Evolutionary conservation across 2,797 vertebrate genomes (phyloP), one percentile per base, ranked within the genome.

Genomic region (Lepidocolaptes lacrymiger): DNA sequence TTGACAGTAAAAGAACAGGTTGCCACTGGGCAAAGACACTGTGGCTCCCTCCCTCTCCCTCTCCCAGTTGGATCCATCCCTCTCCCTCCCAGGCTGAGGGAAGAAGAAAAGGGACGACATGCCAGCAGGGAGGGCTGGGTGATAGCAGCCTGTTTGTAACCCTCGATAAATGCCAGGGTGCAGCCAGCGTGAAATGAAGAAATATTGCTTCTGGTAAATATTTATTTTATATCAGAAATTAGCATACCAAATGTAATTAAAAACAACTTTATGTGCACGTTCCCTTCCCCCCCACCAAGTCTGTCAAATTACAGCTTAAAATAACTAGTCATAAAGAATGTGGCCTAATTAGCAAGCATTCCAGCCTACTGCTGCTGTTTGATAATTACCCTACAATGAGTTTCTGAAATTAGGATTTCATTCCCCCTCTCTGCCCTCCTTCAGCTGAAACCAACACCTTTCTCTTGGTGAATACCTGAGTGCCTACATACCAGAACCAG

Each of bases 161-260:
- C 97, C 97, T 98, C 32, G 96, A 98, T 98, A 98, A 98, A 98
- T 97, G 98, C 97, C 88, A 96, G 86, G 92, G 98, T 97, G 98
- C 98, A 99, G 97, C 95, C 79, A 95, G 98, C 98, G 97, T 99
- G 98, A 99, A 99, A 99, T 99, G 98, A 99, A 98, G 98, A 98
- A 98, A 98, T 98, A 98, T 98, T 98, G 98, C 98, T 98, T 96
- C 98, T 96, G 97, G 98, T 98, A 99, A 99, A 99, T 98, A 98
- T 99, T 99, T 99, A 98, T 98, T 99, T 99, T 99, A 97, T 98
- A 98, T 98, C 98, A 98, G 97, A 98, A 98, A 99, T 99, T 99
- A 99, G 98, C 98, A 99, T 99, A 98, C 98, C 98, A 98, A 98
- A 98, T 98, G 98, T 99, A 99, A 99, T 99, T 99, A 99, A 98